phyloP scores from a whole-genome alignment of 2,888 invertebrate species.

The Harpalus rufipes region DNA sequence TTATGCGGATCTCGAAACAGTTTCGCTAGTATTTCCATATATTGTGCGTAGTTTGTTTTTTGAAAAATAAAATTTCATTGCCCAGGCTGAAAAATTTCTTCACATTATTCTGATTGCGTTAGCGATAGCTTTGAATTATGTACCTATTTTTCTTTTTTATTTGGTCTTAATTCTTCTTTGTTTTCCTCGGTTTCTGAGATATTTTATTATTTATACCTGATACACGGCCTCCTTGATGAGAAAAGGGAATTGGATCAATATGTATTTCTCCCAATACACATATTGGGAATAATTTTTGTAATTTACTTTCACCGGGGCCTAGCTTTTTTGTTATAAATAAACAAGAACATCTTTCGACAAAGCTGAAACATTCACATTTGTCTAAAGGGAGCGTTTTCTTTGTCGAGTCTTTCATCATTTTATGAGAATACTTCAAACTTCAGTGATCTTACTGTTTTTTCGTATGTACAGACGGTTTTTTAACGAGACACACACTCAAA shows the following conservation, averaged over 20 bases:
- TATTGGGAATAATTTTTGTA: conserved; percentile 47
- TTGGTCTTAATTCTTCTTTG: conserved; percentile 51
- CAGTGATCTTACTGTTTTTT: conserved; percentile 45
- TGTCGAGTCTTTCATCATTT: conserved; percentile 42
- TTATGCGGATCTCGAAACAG: background rate
- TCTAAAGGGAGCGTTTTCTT: conserved; percentile 33
- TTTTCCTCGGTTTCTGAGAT: conserved; percentile 32
- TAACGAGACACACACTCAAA: conserved; percentile 15
- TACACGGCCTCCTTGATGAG: conserved; percentile 37
- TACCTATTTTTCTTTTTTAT: conserved; percentile 55
- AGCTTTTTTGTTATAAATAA: conserved; percentile 19
- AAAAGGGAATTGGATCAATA: conserved; percentile 47
- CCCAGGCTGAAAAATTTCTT: conserved; percentile 12
- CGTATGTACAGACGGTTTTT: conserved; percentile 31
- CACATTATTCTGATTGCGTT: conserved; percentile 27
- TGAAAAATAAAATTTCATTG: conserved; percentile 49
- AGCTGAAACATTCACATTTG: background rate
- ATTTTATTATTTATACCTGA: conserved; percentile 54
- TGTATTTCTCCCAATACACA: conserved; percentile 41
- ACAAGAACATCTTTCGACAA: conserved; percentile 28
- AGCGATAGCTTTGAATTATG: conserved; percentile 47
- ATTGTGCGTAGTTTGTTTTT: conserved; percentile 15
- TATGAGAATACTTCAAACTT: conserved; percentile 27
- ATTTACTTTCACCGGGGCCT: conserved; percentile 7
- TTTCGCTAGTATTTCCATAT: conserved; percentile 32